Percentiles rank a stretch among this genome's conserved stretches.
These are phyloP conservation scores for Gerosis bhagava DNA, from an alignment of 2,888 invertebrate species.

Conservation along the genomic window DNA sequence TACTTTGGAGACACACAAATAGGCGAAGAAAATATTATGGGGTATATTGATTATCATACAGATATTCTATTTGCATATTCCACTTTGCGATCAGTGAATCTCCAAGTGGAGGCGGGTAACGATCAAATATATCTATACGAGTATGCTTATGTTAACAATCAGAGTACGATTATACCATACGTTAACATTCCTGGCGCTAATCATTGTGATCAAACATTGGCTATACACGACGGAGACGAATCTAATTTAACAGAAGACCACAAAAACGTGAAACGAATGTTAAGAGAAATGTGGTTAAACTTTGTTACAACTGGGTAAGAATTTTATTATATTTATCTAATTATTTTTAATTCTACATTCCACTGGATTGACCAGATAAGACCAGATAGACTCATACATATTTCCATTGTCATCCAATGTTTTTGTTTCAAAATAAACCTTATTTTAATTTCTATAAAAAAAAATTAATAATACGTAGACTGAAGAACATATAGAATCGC, in stretches of 20 bases:
- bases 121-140: conserved; percentile 44
- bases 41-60: conserved; percentile 40
- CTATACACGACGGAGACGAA: conserved; percentile 31
- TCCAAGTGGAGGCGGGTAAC: conserved; percentile 39
- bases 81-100: conserved; percentile 40
- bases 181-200: conserved; percentile 42
- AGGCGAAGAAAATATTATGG: conserved; percentile 31
- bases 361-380: too few relatives aligned
- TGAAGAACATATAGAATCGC: too few relatives aligned
- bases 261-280: conserved; percentile 33
- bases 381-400: too few relatives aligned
- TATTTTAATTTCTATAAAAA: background rate
- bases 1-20: conserved; percentile 48
- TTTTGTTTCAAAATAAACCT: background rate
- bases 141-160: conserved; percentile 45
- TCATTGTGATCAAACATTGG: conserved; percentile 43
- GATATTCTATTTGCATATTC: conserved; percentile 54
- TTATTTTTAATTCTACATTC: too few relatives aligned
- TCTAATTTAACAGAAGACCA: conserved; percentile 22
- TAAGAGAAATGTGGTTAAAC: conserved; percentile 30
- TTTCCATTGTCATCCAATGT: too few relatives aligned
- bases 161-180: conserved; percentile 38
- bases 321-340: too few relatives aligned
- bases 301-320: conserved; percentile 47
- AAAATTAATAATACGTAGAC: background rate